Percentiles rank a stretch among this genome's conserved stretches.
phyloP scores from a whole-genome alignment of 2,113 vertebrate genomes.

The Nycticorax nycticorax region DNA sequence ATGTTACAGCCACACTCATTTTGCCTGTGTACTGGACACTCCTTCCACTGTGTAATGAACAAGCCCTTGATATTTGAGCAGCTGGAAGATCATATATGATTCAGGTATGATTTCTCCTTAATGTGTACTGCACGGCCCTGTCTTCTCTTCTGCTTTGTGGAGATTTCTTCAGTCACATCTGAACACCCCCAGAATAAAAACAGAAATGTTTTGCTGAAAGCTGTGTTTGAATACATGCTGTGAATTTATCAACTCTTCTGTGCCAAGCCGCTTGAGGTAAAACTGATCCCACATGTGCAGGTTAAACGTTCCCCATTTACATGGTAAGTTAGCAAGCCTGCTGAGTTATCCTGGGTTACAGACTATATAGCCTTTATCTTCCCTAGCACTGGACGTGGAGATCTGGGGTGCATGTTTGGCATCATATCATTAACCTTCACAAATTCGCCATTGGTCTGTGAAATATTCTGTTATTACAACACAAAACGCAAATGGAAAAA shows the following conservation, averaged over 20 bases:
- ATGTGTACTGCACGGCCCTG: neutral
- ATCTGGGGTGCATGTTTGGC: neutral
- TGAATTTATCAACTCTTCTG: conserved; percentile 33
- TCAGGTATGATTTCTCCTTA: neutral
- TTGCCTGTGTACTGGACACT: neutral
- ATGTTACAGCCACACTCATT: neutral
- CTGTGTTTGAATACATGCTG: neutral
- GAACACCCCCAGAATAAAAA: neutral
- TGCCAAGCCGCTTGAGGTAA: neutral
- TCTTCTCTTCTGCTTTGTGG: neutral
- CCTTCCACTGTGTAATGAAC: neutral
- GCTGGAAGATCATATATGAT: neutral
- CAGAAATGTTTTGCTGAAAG: conserved; percentile 24
- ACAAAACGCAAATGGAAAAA: neutral
- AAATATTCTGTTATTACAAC: neutral
- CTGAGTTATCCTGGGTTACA: neutral
- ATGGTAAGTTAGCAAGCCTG: neutral
- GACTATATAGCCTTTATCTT: neutral
- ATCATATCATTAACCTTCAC: neutral
- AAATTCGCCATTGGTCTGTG: neutral
- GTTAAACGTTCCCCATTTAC: neutral
- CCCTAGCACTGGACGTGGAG: neutral
- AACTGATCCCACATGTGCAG: neutral
- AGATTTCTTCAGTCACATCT: neutral
- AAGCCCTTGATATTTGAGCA: neutral